These are phyloP conservation scores for Aphelocoma californica DNA, from an alignment of 2,797 vertebrate genomes.

Conservation along the genomic window DNA sequence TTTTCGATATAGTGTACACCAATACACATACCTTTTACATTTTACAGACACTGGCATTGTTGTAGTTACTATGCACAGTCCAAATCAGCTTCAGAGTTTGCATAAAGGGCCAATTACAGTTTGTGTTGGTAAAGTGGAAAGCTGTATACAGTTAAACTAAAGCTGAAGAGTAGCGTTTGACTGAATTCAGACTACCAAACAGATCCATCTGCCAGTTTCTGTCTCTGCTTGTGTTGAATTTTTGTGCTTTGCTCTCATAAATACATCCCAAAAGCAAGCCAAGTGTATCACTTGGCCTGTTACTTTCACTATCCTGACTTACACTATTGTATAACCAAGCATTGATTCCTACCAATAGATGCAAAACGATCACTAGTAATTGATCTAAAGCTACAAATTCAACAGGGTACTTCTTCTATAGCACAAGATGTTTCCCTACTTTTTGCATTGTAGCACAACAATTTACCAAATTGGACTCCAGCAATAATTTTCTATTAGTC, in stretches of 20 bases:
- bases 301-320: constrained; percentile 66
- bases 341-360: constrained; percentile 76
- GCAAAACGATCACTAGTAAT: constrained; percentile 74
- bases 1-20: constrained; percentile 61
- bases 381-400: constrained; percentile 75
- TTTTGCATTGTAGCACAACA: constrained; percentile 77
- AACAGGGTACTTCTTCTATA: constrained; percentile 82
- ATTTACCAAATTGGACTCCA: constrained; percentile 82
- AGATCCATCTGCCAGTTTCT: constrained; percentile 70
- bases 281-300: constrained; percentile 69
- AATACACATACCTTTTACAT: constrained; percentile 67
- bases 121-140: constrained; percentile 47
- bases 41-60: constrained; percentile 71
- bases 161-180: constrained; percentile 42
- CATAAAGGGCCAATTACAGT: constrained; percentile 58
- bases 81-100: constrained; percentile 47
- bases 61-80: constrained; percentile 76
- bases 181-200: constrained; percentile 64
- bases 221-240: constrained; percentile 69
- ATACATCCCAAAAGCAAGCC: constrained; percentile 59
- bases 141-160: constrained; percentile 25
- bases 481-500: constrained; percentile 82
- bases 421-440: constrained; percentile 81
- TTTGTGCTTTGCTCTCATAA: constrained; percentile 63
- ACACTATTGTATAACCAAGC: constrained; percentile 40